Conservation (phyloP, 53 echinoderm and acorn worm genomes). For the Echinometra lucunter region DNA sequence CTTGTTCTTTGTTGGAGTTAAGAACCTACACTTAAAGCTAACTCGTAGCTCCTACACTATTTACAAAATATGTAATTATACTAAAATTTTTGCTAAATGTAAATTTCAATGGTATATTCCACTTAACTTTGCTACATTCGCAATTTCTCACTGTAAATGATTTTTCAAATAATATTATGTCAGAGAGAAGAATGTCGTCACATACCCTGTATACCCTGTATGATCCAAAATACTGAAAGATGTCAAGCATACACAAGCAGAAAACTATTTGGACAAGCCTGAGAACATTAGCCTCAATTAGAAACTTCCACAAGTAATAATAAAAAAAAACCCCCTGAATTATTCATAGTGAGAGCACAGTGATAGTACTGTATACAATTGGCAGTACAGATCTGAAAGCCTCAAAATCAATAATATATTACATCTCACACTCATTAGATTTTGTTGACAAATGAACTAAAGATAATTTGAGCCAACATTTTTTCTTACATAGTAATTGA, state of each 20-base stretch:
- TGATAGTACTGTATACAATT: background rate
- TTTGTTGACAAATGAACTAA: too few species aligned
- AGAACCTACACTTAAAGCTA: too few species aligned
- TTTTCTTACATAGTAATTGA: too few species aligned
- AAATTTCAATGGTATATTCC: background rate
- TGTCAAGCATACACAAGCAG: background rate
- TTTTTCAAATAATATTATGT: background rate
- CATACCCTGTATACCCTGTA: constrained; percentile 3
- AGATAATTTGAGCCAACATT: too few species aligned
- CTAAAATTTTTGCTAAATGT: background rate
- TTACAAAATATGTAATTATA: background rate
- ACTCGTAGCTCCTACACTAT: too few species aligned
- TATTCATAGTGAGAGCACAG: background rate
- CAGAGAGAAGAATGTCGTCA: background rate
- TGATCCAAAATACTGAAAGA: background rate
- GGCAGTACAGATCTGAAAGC: background rate
- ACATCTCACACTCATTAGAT: background rate
- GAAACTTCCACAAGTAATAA: background rate
- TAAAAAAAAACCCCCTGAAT: background rate
- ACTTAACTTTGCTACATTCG: background rate
- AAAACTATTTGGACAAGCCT: background rate
- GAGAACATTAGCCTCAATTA: background rate
- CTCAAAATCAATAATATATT: too few species aligned
- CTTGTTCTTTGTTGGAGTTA: too few species aligned
- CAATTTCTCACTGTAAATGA: background rate